Conservation (phyloP, 2,797 vertebrate genomes). For the Channa striata region DNA sequence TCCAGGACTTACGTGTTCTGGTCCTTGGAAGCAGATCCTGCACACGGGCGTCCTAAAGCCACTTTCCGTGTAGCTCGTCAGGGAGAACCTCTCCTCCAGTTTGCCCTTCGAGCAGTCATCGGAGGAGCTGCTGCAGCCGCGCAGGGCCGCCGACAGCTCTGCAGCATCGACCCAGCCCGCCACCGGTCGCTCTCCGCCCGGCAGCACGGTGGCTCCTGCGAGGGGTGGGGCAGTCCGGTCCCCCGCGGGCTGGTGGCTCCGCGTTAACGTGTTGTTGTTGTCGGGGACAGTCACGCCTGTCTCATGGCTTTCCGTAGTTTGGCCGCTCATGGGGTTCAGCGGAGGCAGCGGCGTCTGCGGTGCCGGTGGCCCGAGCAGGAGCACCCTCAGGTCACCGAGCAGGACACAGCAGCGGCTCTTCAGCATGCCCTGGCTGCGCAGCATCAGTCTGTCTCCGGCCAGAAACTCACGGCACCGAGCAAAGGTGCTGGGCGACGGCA, state of each 20-base stretch:
- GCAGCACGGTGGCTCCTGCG: slow-evolving; percentile 75
- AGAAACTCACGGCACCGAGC: slow-evolving; percentile 84
- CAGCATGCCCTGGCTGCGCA: slow-evolving; percentile 93
- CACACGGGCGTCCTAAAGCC: slow-evolving; percentile 96
- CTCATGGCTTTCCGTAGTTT: slow-evolving; percentile 74
- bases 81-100: slow-evolving; percentile 93
- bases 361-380: slow-evolving; percentile 90
- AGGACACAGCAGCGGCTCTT: slow-evolving; percentile 98
- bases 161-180: slow-evolving; percentile 86
- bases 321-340: slow-evolving; percentile 90
- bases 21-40: slow-evolving; percentile 99
- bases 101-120: slow-evolving; percentile 94
- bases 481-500: slow-evolving; percentile 83
- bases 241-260: slow-evolving; percentile 81
- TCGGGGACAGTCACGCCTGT: slow-evolving; percentile 79
- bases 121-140: slow-evolving; percentile 90
- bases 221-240: slow-evolving; percentile 81
- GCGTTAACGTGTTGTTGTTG: slow-evolving; percentile 87
- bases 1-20: slow-evolving; percentile 92
- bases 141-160: slow-evolving; percentile 86
- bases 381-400: slow-evolving; percentile 97
- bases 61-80: slow-evolving; percentile 95
- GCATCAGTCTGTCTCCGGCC: slow-evolving; percentile 87
- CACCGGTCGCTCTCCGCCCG: slow-evolving; percentile 76
- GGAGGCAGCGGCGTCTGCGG: slow-evolving; percentile 83